phyloP scores from a whole-genome alignment of 2,113 vertebrate genomes.

The Puntigrus tetrazona region DNA sequence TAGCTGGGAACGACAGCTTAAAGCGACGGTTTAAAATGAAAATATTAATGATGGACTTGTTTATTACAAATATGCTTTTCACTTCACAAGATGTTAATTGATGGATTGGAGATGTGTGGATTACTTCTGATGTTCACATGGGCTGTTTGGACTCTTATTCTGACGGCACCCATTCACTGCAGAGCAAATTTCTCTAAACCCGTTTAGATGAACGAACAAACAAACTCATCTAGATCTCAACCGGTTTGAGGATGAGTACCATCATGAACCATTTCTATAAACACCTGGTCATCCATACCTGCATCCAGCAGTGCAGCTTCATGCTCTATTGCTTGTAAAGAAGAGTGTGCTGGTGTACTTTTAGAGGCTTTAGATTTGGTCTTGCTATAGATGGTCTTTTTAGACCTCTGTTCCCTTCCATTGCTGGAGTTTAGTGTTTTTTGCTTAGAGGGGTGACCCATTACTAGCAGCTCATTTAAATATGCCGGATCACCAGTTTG shows the following conservation, averaged over 20 bases:
- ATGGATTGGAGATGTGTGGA: no score
- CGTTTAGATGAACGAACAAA: neutral
- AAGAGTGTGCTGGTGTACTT: conserved; percentile 14
- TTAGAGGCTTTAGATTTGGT: conserved; percentile 26
- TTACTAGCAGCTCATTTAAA: neutral
- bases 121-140: no score
- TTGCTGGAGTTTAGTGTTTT: neutral
- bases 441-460: neutral
- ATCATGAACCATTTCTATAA: neutral
- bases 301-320: neutral
- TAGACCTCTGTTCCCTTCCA: conserved; percentile 26
- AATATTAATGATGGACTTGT: no score
- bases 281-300: neutral
- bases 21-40: no score
- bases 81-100: no score
- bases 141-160: neutral
- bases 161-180: neutral
- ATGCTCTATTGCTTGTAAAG: neutral
- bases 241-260: neutral
- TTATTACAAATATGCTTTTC: no score
- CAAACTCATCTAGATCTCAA: neutral
- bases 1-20: no score
- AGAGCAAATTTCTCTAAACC: neutral
- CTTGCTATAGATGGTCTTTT: conserved; percentile 15
- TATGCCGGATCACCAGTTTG: neutral